Base-by-base conservation (phyloP, 2,888 invertebrate species). In the Ecdyonurus torrentis region DNA sequence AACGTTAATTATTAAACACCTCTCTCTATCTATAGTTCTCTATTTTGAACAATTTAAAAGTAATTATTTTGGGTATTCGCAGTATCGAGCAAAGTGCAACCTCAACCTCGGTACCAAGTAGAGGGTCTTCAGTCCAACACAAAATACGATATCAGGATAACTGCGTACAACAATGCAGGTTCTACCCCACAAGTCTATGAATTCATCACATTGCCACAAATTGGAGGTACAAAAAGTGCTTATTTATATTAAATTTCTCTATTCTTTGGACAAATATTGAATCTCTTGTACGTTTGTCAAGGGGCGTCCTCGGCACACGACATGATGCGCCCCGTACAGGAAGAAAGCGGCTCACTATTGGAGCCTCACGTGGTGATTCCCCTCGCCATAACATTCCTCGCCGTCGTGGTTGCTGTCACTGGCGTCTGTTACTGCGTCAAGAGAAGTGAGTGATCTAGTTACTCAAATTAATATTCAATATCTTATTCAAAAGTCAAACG, bases 161-260 rank as follows among this genome's bases (percentile, higher is more conserved):
- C 80, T 1, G 84, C 83, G 1, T 79, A 81, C 69, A 84, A 83
- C 69, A 81, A 82, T 69, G 83, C 84, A 2, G 84, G 84, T 0
- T 78, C 81, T 10, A 82, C 81, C 1, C 78, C 81, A 60, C 78
- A 79, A 58, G 79, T 80, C 66, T 80, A 81, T 67, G 75, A 76
- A 64, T 81, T 84, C 71, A 78, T 77, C 63, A 84, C 84, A 1
- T 72, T 80, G 61, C 78, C 78, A 25, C 74, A 78, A 63, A 74
- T 71, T 64, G 77, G 79, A 66, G 78, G 80, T 69, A 72, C n/a
- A n/a, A n/a, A n/a, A n/a, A n/a, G n/a, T n/a, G n/a, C n/a, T n/a
- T n/a, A n/a, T n/a, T n/a, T n/a, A n/a, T n/a, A n/a, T n/a, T n/a
- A n/a, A n/a, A n/a, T n/a, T n/a, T n/a, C n/a, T n/a, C n/a, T n/a